These are phyloP conservation scores for Ciconia boyciana DNA, from an alignment of 2,113 vertebrate genomes.

Conservation along the genomic window DNA sequence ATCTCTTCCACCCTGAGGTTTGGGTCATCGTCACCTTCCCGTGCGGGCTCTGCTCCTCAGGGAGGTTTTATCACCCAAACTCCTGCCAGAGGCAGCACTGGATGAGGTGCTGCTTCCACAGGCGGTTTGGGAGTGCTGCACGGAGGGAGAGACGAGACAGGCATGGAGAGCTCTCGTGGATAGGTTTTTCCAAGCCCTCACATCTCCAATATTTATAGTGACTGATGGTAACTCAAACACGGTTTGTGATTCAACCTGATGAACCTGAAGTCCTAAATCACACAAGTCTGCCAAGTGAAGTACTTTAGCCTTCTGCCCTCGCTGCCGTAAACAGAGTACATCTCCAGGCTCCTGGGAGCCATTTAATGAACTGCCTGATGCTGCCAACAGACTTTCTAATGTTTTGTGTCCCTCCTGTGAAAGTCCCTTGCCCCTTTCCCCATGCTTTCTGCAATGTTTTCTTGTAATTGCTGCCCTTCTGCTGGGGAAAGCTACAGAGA, in stretches of 20 bases:
- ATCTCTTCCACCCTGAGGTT: not conserved
- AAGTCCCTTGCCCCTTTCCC: not conserved
- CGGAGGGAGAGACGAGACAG: not conserved
- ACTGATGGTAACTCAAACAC: not conserved
- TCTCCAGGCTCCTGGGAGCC: not conserved
- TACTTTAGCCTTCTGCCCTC: constrained; percentile 30
- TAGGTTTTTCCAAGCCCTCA: not conserved
- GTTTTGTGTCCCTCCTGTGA: not conserved
- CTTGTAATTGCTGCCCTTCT: not conserved
- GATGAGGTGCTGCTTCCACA: not conserved
- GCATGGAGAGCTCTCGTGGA: fast-evolving
- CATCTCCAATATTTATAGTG: not conserved
- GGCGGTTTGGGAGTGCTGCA: fast-evolving
- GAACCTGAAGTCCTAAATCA: constrained; percentile 18
- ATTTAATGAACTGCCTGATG: not conserved
- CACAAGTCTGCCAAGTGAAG: not conserved
- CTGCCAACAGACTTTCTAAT: not conserved
- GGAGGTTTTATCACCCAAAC: not conserved
- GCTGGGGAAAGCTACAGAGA: not conserved
- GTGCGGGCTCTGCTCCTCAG: not conserved
- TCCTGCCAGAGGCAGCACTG: not conserved
- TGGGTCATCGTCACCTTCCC: fast-evolving
- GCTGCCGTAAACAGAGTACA: not conserved
- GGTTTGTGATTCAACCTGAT: not conserved
- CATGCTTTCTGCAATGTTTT: not conserved